phyloP scores from a whole-genome alignment of 2,797 vertebrate species.

The Xiphorhynchus erythropygius region DNA sequence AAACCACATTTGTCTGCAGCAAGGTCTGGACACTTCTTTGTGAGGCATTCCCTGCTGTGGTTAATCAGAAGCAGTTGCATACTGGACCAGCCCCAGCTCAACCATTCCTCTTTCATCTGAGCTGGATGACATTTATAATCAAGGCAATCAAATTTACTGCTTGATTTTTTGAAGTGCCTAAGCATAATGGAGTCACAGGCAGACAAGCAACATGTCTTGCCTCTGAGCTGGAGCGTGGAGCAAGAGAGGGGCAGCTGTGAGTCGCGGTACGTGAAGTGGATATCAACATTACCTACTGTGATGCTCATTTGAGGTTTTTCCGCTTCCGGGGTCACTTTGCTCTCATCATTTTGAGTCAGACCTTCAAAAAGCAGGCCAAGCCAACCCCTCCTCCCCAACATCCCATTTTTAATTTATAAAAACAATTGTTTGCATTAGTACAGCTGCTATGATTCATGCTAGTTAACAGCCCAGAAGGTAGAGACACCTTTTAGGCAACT shows the following conservation, averaged over 20 bases:
- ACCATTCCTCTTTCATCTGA: not conserved
- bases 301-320: not conserved
- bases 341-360: not conserved
- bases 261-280: not conserved
- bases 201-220: not conserved
- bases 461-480: not conserved
- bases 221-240: not conserved
- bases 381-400: not conserved
- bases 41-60: not conserved
- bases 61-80: not conserved
- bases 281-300: not conserved
- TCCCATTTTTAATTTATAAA: not conserved
- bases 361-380: not conserved
- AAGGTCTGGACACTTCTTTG: not conserved
- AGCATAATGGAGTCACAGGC: not conserved
- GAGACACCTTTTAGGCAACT: not conserved
- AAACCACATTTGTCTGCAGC: not conserved
- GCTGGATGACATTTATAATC: slow-evolving; percentile 13
- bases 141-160: slow-evolving; percentile 13
- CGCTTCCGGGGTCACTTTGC: not conserved
- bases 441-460: not conserved
- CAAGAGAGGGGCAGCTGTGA: not conserved
- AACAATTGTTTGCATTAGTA: not conserved
- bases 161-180: slow-evolving; percentile 9
- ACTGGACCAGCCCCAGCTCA: not conserved